Evolutionary conservation across 2,113 vertebrate genomes (phyloP).

Genomic region (Struthidea cinerea): DNA sequence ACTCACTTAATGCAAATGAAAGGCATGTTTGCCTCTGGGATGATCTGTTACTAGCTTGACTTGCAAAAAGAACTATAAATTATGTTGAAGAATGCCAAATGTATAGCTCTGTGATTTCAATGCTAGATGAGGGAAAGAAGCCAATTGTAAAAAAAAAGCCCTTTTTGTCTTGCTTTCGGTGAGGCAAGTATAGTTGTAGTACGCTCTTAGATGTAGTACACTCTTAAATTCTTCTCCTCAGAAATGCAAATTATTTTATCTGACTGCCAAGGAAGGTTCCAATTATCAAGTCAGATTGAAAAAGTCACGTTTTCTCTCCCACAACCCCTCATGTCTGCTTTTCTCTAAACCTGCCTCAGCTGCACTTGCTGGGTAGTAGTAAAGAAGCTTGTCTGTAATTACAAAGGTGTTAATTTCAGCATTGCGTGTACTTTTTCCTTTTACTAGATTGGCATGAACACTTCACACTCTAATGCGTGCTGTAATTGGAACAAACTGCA

Average conservation of each 20-base stretch:
- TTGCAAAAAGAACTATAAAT: conserved; percentile 25
- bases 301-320: neutral
- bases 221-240: neutral
- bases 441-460: conserved; percentile 69
- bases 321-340: neutral
- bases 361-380: conserved; percentile 17
- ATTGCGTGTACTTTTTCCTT: conserved; percentile 69
- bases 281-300: neutral
- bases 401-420: conserved; percentile 69
- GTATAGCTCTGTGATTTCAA: conserved; percentile 8
- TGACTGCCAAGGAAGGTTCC: neutral
- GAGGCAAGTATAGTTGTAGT: neutral
- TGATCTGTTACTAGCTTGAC: neutral
- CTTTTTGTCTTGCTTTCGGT: neutral
- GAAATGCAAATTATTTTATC: neutral
- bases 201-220: neutral
- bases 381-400: conserved; percentile 60
- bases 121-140: neutral
- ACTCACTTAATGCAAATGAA: conserved; percentile 26
- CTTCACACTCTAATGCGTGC: conserved; percentile 67
- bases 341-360: neutral
- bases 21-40: conserved; percentile 1
- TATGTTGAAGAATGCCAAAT: conserved; percentile 35
- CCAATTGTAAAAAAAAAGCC: neutral
- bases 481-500: conserved; percentile 73